Base-by-base conservation (phyloP, 2,113 vertebrate species). In the Chinchilla lanigera region DNA sequence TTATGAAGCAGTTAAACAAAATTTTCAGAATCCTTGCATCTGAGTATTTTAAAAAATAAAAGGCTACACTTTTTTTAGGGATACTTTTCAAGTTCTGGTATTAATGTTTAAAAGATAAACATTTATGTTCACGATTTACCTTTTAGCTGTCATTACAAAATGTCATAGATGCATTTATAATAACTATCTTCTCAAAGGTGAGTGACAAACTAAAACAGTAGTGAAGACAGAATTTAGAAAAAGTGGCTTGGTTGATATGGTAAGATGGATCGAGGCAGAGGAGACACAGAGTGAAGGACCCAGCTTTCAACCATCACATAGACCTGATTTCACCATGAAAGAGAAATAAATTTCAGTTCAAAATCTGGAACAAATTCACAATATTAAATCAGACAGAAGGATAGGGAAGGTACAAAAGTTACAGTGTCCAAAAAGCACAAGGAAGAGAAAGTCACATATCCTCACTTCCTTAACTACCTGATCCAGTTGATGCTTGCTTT, bases 1-100 rank as follows among this genome's bases (percentile, higher is more conserved):
- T 93, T 82, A 56, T 65, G 78, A 93, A 67, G 16, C 38, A 92
- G 84, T 86, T 77, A 86, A 71, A 81, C 86, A 13, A 95, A 84
- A 3, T 84, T 93, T 95, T 95, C 41, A 80, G 71, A 97, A 78
- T 47, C 2, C 10, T 47, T 86, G 19, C 86, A 73, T 61, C n/a
- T 63, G 54, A 11, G 2, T 47, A 75, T 89, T 91, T 95, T 77
- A 58, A 6, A 86, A 60, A 71, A 85, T 22, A 85, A 83, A 87
- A 90, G n/a, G 44, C 7, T 38, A 60, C 11, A 75, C 10, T 71
- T 90, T 16, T 69, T 54, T 28, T 0, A 90, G 69, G 50, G 44
- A 77, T 77, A 44, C 60, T 75, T 73, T 93, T 89, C 80, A 60
- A 82, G 71, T 12, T 38, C 56, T 81, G 22, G 44, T 30, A 73